Evolutionary conservation across 2,113 vertebrate species (phyloP), one percentile per base, ranked within the genome.

Genomic region (Mormyrus iriodes): DNA sequence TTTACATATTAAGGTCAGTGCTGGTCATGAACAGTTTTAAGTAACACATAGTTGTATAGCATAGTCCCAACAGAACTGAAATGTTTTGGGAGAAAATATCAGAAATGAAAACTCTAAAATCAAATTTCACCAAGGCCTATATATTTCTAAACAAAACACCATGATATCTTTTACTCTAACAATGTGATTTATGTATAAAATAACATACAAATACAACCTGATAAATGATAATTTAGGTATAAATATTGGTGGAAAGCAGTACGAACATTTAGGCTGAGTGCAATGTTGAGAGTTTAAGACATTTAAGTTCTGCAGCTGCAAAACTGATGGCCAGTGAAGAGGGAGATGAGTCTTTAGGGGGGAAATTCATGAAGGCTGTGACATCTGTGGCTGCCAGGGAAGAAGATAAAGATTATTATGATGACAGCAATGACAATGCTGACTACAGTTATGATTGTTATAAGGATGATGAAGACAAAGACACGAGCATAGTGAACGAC

Each of bases 241-340:
- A 69, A 10, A 31, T 31, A 3, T 27, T 4, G 61, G n/a, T 31
- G 27, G n/a, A 69, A 83, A 12, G 85, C 13, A 24, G 9, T 58
- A 42, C 44, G 46, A 39, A 79, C 27, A 7, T 69, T 46, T 49
- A 35, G 13, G 51, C 65, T 76, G 88, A 9, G 27, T 85, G 13
- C 7, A 46, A n/a, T 65, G 12, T 35, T 85, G 51, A 42, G 31
- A 19, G 31, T 76, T 39, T 19, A 39, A 31, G 35, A n/a, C 35
- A 7, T 79, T 39, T 79, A 42, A 79, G 61, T 89, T 21, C 13
- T 89, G 55, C 58, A 89, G 83, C 35, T 73, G 42, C 46, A 89
- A 84, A 89, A 89, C 55, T 52, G 53, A 52, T 39, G 55, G 42
- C 10, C 42, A n/a, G 4, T n/a, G 19, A 53, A 61, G 27, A 82